These are phyloP conservation scores for Unio pictorum DNA, from an alignment of 2,888 invertebrate genomes.

Conservation along the genomic window DNA sequence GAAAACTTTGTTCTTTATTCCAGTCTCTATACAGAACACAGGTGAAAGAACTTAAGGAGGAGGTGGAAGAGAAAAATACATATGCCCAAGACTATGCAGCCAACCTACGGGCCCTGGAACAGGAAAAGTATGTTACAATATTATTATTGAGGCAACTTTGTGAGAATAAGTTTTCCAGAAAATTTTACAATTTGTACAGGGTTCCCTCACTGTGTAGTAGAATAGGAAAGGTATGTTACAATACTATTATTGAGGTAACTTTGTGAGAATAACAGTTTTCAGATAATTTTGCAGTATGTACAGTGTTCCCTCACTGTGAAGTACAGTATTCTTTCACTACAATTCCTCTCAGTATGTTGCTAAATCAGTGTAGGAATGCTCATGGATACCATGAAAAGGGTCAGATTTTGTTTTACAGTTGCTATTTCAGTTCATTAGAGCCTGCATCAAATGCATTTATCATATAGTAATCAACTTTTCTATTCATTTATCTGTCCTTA, in stretches of 20 bases:
- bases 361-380: too few species aligned
- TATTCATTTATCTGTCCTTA: neutral
- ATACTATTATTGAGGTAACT: too few species aligned
- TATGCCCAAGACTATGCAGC: conserved; percentile 71
- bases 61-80: conserved; percentile 86
- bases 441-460: too few species aligned
- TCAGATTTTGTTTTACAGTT: too few species aligned
- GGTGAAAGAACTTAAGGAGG: conserved; percentile 90
- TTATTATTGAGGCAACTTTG: too few species aligned
- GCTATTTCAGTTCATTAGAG: too few species aligned
- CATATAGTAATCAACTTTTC: neutral
- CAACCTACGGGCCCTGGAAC: conserved; percentile 86
- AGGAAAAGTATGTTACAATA: conserved; percentile 78
- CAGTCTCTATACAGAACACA: conserved; percentile 93
- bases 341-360: too few species aligned
- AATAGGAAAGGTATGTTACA: conserved; percentile 82
- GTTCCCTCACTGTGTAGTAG: conserved; percentile 60
- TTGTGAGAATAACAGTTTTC: neutral
- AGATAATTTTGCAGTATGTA: too few species aligned
- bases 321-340: too few species aligned
- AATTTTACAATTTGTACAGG: too few species aligned
- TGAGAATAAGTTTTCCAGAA: neutral
- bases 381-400: too few species aligned
- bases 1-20: conserved; percentile 19
- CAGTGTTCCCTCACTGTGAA: too few species aligned